phyloP scores from a whole-genome alignment of 2,113 vertebrate species.

The Gallinago paraguaiae region DNA sequence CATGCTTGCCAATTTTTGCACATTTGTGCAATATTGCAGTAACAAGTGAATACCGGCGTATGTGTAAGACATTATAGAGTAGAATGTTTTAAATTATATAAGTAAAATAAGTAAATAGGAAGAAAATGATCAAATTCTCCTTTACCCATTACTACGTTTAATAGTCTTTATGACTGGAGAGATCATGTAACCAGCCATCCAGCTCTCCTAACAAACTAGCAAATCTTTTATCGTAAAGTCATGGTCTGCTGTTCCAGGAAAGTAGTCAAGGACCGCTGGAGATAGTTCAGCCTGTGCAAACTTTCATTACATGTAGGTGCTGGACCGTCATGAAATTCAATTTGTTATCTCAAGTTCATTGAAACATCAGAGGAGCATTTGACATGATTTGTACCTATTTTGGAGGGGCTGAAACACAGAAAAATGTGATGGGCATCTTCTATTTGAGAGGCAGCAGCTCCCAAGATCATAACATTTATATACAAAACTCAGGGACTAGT shows the following conservation, averaged over 20 bases:
- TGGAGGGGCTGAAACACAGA: not conserved
- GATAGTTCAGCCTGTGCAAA: not conserved
- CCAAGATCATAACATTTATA: not conserved
- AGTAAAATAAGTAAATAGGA: not conserved
- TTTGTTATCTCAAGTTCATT: not conserved
- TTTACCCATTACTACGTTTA: not conserved
- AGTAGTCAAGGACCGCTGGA: conserved; percentile 4
- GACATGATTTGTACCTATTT: not conserved
- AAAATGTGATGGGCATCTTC: not conserved
- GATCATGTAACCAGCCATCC: not conserved
- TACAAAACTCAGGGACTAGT: not conserved
- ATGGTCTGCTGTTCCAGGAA: not conserved
- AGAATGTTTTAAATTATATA: not conserved
- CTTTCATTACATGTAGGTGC: not conserved
- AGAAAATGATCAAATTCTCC: not conserved
- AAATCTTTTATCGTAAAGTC: not conserved
- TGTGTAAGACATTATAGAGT: not conserved
- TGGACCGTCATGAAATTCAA: not conserved
- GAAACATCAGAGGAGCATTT: conserved; percentile 14
- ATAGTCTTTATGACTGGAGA: not conserved
- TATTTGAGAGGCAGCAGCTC: not conserved
- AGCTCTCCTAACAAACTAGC: not conserved
- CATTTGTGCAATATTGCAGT: not conserved
- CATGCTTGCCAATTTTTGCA: not conserved
- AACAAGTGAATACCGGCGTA: not conserved